Evolutionary conservation across 1,140 invertebrate genomes (phyloP).

Genomic region (Neotoxoptera formosana): DNA sequence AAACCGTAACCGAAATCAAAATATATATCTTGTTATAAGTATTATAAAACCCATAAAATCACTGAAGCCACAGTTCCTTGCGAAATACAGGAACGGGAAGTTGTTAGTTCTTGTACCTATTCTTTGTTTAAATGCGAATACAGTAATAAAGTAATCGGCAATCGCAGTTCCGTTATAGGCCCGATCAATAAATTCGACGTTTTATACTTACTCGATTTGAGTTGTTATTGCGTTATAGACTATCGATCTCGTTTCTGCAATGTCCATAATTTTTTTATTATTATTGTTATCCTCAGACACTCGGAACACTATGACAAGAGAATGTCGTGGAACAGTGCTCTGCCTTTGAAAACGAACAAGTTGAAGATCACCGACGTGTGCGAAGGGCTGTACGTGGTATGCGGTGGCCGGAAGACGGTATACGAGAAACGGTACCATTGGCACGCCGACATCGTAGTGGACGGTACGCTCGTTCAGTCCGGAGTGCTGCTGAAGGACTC

Average conservation of each 20-base stretch:
- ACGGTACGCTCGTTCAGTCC: conserved; percentile 72
- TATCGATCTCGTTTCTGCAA: not conserved
- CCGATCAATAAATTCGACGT: not conserved
- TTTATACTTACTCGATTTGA: not conserved
- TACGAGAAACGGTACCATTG: conserved; percentile 67
- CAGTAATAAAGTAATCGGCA: too few species aligned
- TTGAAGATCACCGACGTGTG: not conserved
- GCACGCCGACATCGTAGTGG: conserved; percentile 72
- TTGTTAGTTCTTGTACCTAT: too few species aligned
- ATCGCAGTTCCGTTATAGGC: too few species aligned
- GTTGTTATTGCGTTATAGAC: not conserved
- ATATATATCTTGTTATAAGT: too few species aligned
- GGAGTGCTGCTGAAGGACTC: conserved; percentile 70
- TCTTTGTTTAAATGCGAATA: too few species aligned
- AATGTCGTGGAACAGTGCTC: not conserved
- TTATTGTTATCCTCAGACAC: not conserved
- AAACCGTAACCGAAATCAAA: not conserved
- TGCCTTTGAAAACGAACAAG: not conserved
- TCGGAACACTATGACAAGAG: not conserved
- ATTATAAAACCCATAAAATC: too few species aligned
- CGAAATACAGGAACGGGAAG: too few species aligned
- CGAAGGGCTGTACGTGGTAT: conserved; percentile 26
- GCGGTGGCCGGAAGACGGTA: not conserved
- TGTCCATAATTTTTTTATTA: not conserved
- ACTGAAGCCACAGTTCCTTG: too few species aligned